Percentiles rank a stretch among this genome's conserved stretches.
Conservation (phyloP, 2,113 vertebrate species). For the Crotalus helleri region DNA sequence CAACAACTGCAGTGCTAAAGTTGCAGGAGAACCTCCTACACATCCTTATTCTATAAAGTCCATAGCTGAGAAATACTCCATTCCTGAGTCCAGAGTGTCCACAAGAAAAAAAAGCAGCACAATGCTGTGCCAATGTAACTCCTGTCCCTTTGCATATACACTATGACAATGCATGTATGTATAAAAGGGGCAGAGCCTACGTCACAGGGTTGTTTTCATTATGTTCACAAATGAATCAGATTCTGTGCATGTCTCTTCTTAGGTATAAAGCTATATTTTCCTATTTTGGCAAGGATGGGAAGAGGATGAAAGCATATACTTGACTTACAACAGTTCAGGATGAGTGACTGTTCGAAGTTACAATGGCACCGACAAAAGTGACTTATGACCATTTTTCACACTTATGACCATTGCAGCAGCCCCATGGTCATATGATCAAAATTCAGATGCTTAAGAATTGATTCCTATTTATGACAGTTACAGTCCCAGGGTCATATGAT, state of each 20-base stretch:
- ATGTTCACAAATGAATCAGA: neutral
- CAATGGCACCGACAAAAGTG: neutral
- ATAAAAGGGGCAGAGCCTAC: neutral
- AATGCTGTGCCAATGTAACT: neutral
- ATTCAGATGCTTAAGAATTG: too few species aligned
- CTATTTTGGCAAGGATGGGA: neutral
- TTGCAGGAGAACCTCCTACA: neutral
- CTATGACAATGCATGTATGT: neutral
- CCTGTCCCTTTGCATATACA: neutral
- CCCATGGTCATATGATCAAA: neutral
- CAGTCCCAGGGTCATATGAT: too few species aligned
- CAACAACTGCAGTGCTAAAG: neutral
- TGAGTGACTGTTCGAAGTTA: neutral
- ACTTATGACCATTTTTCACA: neutral
- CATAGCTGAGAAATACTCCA: neutral
- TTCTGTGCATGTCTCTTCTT: neutral
- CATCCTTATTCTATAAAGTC: neutral
- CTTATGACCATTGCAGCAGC: neutral
- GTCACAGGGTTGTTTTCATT: neutral
- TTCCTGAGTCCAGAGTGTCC: neutral
- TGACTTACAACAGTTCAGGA: neutral
- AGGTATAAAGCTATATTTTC: neutral
- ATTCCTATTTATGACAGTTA: too few species aligned
- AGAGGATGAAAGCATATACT: neutral
- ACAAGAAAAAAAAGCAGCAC: neutral